Base-by-base conservation (phyloP, 1,140 invertebrate species). In the Idris sp. region DNA sequence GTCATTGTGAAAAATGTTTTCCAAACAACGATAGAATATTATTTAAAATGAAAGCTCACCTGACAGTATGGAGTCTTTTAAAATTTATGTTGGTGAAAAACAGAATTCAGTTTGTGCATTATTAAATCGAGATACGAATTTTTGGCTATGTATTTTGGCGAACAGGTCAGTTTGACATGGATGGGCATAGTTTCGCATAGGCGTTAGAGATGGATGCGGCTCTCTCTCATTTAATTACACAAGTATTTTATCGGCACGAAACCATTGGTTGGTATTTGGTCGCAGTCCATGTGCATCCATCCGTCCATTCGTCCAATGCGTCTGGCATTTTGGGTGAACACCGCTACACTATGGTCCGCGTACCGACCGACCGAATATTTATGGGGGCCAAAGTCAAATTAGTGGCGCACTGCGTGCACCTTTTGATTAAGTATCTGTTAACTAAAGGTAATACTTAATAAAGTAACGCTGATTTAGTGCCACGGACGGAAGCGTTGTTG, bases 341-440 rank as follows among this genome's bases (percentile, higher is more conserved):
- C 46, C 68, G 62, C 69, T 46, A 59, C 35, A 48, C 58, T 40
- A 59, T 61, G 49, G 38, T 28, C 67, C 53, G 56, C 58, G 75
- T 74, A 77, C 64, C 65, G 78, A 76, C 80, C 78, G 64, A 58
- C 77, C 79, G 83, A 86, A 87, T 86, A 87, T 87, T 87, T 88
- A 88, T 88, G 83, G 83, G 83, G 82, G 82, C 85, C 85, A 86
- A 88, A 88, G 86, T 88, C 85, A 86, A 87, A 88, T 88, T 88
- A 87, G 86, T 88, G 85, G 86, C 85, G 84, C 84, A 86, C 84
- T 84, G 86, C 83, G 85, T 85, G 83, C 82, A 86, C 84, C 85
- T 87, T 87, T 88, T 87, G 85, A 88, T 88, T 86, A 88, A 88
- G 86, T 88, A 88, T 87, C 86, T 88, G 86, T 88, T 87, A 88